These are phyloP conservation scores for Pandemis heparana DNA, from an alignment of 2,888 invertebrate species.

Conservation along the genomic window DNA sequence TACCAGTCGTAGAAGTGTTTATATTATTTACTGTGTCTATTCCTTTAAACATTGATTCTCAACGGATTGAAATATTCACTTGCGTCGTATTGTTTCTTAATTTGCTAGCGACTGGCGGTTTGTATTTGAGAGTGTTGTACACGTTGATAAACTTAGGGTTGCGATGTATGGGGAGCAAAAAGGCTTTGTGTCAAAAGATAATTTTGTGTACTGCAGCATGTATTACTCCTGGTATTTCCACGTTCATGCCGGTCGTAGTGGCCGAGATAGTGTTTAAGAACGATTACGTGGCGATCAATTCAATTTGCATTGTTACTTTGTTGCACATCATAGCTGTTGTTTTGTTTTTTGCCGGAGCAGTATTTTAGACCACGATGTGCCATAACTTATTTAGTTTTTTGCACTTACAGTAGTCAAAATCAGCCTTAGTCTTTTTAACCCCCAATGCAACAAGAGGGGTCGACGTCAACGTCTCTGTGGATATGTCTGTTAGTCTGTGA, in stretches of 20 bases:
- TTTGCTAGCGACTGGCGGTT: constrained; percentile 18
- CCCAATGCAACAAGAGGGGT: too few species aligned
- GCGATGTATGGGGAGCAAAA: constrained; percentile 20
- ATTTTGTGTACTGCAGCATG: constrained; percentile 28
- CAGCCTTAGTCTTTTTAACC: too few species aligned
- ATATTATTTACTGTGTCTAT: constrained; percentile 26
- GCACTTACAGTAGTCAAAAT: too few species aligned
- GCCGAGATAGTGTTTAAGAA: constrained; percentile 27
- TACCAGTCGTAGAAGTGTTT: constrained; percentile 29
- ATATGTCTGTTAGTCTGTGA: too few species aligned
- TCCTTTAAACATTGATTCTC: constrained; percentile 25
- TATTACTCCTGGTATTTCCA: constrained; percentile 29
- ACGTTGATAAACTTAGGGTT: constrained; percentile 29
- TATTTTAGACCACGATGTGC: constrained; percentile 6
- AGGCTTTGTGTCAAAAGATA: constrained; percentile 34
- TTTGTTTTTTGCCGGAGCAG: constrained; percentile 17
- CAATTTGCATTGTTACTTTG: constrained; percentile 29
- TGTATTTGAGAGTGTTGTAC: constrained; percentile 32
- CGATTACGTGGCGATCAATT: constrained; percentile 30
- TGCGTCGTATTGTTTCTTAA: constrained; percentile 24
- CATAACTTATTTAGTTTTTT: too few species aligned
- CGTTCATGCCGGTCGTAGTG: constrained; percentile 34
- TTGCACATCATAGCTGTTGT: constrained; percentile 23
- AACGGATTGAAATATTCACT: constrained; percentile 15
- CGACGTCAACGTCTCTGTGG: too few species aligned